Evolutionary conservation across 2,888 invertebrate species (phyloP).

Genomic region (Hydrotaea cyrtoneurina): DNA sequence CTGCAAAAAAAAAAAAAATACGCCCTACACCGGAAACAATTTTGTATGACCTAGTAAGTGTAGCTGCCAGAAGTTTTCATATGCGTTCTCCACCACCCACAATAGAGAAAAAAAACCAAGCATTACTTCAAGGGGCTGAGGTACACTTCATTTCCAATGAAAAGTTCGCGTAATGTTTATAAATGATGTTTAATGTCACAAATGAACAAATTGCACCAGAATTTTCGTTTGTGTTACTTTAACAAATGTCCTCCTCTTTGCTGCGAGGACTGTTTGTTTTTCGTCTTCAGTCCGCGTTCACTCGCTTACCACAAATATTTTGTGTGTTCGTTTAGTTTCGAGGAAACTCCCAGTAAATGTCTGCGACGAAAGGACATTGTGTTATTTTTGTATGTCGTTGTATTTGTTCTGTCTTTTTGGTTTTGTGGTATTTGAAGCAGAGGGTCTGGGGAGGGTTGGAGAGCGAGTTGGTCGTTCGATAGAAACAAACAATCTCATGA

Average conservation of each 20-base stretch:
- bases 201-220: conserved; percentile 17
- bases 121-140: too few relatives aligned
- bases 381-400: background rate
- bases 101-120: too few relatives aligned
- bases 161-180: background rate
- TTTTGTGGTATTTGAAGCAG: background rate
- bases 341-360: background rate
- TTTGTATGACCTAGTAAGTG: too few relatives aligned
- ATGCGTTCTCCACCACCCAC: too few relatives aligned
- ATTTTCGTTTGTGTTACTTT: background rate
- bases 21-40: too few relatives aligned
- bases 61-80: too few relatives aligned
- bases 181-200: conserved; percentile 22
- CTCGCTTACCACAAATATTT: background rate
- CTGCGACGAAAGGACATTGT: background rate
- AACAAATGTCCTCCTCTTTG: background rate
- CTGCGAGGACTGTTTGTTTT: background rate
- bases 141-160: background rate
- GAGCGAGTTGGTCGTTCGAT: background rate
- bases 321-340: background rate
- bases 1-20: too few relatives aligned
- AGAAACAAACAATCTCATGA: conserved; percentile 33
- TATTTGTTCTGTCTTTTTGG: background rate
- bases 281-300: background rate
- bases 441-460: background rate